Evolutionary conservation across 2,888 invertebrate species (phyloP).

Genomic region (Nemurella pictetii): DNA sequence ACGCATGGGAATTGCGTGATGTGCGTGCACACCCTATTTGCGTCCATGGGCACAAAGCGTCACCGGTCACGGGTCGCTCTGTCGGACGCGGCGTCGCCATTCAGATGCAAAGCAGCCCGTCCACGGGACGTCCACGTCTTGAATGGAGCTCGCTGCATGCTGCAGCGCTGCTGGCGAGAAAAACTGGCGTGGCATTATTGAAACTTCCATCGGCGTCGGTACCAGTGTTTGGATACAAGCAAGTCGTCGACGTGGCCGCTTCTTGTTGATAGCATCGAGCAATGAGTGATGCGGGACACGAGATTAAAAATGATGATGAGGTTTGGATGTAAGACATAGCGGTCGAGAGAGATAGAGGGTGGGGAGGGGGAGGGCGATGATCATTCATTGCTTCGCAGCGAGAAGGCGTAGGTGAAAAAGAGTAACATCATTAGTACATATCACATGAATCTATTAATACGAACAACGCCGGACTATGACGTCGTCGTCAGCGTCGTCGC

Average conservation of each 20-base stretch:
- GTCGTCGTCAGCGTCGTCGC: not conserved
- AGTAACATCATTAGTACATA: conserved; percentile 35
- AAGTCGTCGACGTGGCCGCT: not conserved
- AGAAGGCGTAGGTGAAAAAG: conserved; percentile 36
- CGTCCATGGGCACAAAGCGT: too few relatives aligned
- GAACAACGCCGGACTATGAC: not conserved
- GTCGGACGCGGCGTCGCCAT: too few relatives aligned
- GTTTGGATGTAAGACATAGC: not conserved
- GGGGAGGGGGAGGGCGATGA: conserved; percentile 22
- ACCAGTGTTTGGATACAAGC: not conserved
- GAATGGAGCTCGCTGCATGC: too few relatives aligned
- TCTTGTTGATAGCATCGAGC: conserved; percentile 4
- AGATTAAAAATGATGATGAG: conserved; percentile 12
- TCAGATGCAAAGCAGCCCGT: not conserved
- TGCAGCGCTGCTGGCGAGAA: too few relatives aligned
- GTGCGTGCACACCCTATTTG: too few relatives aligned
- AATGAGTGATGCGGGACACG: conserved; percentile 11
- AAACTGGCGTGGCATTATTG: not conserved
- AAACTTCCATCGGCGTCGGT: not conserved
- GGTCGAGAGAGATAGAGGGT: not conserved
- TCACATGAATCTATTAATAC: conserved; percentile 36
- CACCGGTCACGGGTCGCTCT: too few relatives aligned
- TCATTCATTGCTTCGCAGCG: conserved; percentile 9
- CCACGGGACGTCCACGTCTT: not conserved
- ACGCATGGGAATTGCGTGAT: too few relatives aligned